Percentiles rank a stretch among this genome's conserved stretches.
These are phyloP conservation scores for Papilio aristodemus DNA, from an alignment of 1,140 invertebrate species.

Conservation along the genomic window DNA sequence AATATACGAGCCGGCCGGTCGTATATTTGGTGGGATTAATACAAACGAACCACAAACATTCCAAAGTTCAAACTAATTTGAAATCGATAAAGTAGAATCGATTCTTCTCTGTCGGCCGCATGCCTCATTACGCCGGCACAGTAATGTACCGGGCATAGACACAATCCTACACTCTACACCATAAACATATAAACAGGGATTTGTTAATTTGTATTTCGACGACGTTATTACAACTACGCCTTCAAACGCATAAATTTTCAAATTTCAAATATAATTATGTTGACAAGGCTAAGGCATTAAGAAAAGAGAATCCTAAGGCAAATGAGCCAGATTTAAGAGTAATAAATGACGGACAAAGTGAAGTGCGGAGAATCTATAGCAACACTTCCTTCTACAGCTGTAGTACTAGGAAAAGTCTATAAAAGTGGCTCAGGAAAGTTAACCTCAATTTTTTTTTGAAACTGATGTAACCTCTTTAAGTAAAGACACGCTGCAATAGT, in stretches of 20 bases:
- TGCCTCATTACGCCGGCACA: conserved; percentile 10
- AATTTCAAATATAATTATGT: conserved; percentile 1
- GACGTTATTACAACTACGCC: conserved; percentile 20
- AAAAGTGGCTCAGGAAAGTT: no score
- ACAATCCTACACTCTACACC: neutral
- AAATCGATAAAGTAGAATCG: conserved; percentile 27
- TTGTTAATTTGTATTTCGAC: conserved; percentile 29
- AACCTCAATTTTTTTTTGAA: no score
- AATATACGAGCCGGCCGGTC: conserved; percentile 13
- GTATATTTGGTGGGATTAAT: conserved; percentile 17
- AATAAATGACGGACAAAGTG: neutral
- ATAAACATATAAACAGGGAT: conserved; percentile 25
- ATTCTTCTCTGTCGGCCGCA: neutral
- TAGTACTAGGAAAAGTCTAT: no score
- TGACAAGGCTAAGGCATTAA: neutral
- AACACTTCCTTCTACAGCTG: no score
- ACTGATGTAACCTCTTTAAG: no score
- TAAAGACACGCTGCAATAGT: no score
- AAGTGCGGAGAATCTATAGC: no score
- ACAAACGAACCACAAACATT: conserved; percentile 28
- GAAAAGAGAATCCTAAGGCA: neutral
- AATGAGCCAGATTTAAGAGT: neutral
- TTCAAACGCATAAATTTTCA: conserved; percentile 19
- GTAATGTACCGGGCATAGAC: neutral
- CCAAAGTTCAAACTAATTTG: conserved; percentile 29